These are phyloP conservation scores for Brienomyrus longianalis DNA, from an alignment of 2,113 vertebrate genomes.

Conservation along the genomic window DNA sequence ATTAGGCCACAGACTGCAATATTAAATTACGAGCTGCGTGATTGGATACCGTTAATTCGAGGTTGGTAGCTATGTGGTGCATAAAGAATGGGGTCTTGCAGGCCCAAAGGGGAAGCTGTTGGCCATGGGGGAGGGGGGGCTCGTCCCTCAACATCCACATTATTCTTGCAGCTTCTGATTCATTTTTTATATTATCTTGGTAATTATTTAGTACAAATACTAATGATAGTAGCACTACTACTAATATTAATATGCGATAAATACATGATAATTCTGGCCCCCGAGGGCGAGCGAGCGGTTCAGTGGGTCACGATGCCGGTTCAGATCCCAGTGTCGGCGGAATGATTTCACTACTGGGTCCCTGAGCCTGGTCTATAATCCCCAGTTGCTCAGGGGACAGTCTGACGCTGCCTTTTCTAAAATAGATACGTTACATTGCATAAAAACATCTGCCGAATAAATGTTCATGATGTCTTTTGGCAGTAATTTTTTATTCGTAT, in stretches of 20 bases:
- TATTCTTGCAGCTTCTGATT: not conserved
- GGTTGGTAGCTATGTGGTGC: not conserved
- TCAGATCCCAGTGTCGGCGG: not conserved
- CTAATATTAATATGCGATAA: conserved; percentile 2
- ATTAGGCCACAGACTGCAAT: not conserved
- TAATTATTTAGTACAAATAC: not conserved
- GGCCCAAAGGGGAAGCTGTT: not conserved
- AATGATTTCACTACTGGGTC: not conserved
- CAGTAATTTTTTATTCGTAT: not conserved
- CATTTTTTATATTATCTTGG: not conserved
- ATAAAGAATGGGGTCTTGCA: not conserved
- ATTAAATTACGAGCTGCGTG: not conserved
- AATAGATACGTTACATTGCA: not conserved
- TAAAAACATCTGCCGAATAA: not conserved
- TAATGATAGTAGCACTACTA: not conserved
- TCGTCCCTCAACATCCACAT: not conserved
- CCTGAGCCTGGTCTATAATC: not conserved
- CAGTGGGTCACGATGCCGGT: not conserved
- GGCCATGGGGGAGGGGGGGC: not conserved
- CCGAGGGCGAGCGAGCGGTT: not conserved
- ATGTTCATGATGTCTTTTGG: not conserved
- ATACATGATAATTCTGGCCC: not conserved
- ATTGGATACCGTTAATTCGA: not conserved
- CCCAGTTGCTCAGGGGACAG: not conserved
- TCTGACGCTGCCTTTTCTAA: not conserved